These are phyloP conservation scores for Parnassius glacialis DNA, from an alignment of 2,888 invertebrate species.

Conservation along the genomic window DNA sequence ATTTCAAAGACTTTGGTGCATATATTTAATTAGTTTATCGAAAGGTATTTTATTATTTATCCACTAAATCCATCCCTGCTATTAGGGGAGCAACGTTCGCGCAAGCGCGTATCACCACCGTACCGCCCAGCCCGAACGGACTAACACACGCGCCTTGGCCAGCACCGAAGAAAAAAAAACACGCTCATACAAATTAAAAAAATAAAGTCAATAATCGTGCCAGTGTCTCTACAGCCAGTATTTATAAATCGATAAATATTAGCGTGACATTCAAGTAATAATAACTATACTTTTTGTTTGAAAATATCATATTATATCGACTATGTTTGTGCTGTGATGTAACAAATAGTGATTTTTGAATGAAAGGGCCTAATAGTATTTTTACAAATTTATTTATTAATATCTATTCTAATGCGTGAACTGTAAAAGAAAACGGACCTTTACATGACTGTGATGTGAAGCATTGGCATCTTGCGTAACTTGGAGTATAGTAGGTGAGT, in stretches of 20 bases:
- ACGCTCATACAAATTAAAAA: slow-evolving; percentile 26
- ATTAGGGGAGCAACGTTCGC: slow-evolving; percentile 59
- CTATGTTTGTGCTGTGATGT: slow-evolving; percentile 23
- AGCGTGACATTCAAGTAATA: background rate
- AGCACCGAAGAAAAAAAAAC: slow-evolving; percentile 30
- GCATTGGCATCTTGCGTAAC: slow-evolving; percentile 18
- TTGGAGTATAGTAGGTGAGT: slow-evolving; percentile 13
- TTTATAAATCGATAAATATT: background rate
- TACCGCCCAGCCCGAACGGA: slow-evolving; percentile 48
- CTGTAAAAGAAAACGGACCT: background rate
- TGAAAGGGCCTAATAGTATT: slow-evolving; percentile 17
- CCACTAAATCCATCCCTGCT: slow-evolving; percentile 46
- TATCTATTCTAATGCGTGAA: slow-evolving; percentile 5
- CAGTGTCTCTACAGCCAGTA: slow-evolving; percentile 5
- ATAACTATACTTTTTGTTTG: background rate
- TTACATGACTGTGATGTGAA: background rate
- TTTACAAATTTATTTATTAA: background rate
- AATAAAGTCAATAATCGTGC: slow-evolving; percentile 5
- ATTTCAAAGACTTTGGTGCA: too few species aligned
- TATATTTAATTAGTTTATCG: too few species aligned
- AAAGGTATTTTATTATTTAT: background rate
- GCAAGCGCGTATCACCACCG: slow-evolving; percentile 58
- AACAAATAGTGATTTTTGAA: slow-evolving; percentile 22
- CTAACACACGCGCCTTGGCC: slow-evolving; percentile 31
- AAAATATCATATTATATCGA: background rate